phyloP scores from a whole-genome alignment of 1,140 invertebrate genomes.

The Psix sp. region DNA sequence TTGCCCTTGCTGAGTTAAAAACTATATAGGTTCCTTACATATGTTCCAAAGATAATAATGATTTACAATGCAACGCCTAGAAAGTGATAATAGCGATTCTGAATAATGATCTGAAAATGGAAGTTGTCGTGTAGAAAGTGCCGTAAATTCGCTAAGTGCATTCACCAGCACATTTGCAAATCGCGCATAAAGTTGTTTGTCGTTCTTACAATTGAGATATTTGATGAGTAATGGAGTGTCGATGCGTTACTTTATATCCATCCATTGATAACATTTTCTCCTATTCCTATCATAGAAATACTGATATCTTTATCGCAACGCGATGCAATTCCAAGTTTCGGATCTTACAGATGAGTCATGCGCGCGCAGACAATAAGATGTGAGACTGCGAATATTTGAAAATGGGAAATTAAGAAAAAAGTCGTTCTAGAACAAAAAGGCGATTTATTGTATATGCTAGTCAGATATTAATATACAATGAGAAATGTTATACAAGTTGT shows the following conservation, averaged over 20 bases:
- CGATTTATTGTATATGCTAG: slow-evolving; percentile 5
- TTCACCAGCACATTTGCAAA: slow-evolving; percentile 4
- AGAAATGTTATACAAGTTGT: slow-evolving; percentile 8
- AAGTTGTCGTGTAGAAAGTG: slow-evolving; percentile 19
- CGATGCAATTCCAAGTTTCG: too few relatives aligned
- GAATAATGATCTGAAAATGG: slow-evolving; percentile 20
- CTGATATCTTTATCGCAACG: too few relatives aligned
- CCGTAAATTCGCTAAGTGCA: slow-evolving; percentile 16
- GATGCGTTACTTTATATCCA: background rate
- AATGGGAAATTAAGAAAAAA: background rate
- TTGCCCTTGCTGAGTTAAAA: slow-evolving; percentile 17
- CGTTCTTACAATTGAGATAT: slow-evolving; percentile 7
- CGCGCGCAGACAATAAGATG: too few relatives aligned
- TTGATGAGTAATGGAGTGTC: slow-evolving; percentile 4
- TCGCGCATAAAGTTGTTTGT: slow-evolving; percentile 6
- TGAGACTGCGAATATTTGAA: too few relatives aligned
- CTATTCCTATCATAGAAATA: too few relatives aligned
- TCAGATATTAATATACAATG: slow-evolving; percentile 12
- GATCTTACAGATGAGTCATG: too few relatives aligned
- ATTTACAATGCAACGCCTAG: slow-evolving; percentile 11
- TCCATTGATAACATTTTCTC: too few relatives aligned
- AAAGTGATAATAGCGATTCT: slow-evolving; percentile 21
- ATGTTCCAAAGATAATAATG: slow-evolving; percentile 14
- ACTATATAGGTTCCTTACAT: slow-evolving; percentile 5
- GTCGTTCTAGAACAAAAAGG: background rate